Percentiles rank a stretch among this genome's conserved stretches.
phyloP scores from a whole-genome alignment of 2,797 vertebrate genomes.

The Clarias laeviceps region DNA sequence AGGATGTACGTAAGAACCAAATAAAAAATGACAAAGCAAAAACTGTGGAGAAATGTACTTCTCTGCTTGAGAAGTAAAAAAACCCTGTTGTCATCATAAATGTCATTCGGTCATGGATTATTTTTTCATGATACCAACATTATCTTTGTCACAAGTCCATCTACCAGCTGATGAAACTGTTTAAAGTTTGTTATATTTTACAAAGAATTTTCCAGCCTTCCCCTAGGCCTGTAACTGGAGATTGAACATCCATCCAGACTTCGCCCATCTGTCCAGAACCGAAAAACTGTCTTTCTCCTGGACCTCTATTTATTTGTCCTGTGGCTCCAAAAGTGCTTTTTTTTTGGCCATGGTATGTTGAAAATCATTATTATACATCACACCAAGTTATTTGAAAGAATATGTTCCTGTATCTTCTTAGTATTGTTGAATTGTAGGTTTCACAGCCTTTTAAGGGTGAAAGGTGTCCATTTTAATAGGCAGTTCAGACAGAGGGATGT shows the following conservation, averaged over 20 bases:
- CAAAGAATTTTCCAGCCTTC: conserved; percentile 64
- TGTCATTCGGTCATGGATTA: conserved; percentile 69
- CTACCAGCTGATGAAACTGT: conserved; percentile 67
- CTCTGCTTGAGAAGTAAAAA: conserved; percentile 63
- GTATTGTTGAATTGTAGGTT: conserved; percentile 48
- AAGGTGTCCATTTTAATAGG: conserved; percentile 51
- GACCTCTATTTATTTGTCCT: conserved; percentile 60
- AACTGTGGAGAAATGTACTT: conserved; percentile 56
- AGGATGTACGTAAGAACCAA: conserved; percentile 64
- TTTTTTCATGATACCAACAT: conserved; percentile 76
- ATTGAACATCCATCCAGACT: conserved; percentile 10
- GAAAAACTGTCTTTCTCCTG: conserved; percentile 62
- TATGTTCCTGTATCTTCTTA: conserved; percentile 36
- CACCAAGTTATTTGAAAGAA: conserved; percentile 52
- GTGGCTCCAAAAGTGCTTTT: conserved; percentile 54
- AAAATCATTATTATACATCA: conserved; percentile 43
- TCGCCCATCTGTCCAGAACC: conserved; percentile 46
- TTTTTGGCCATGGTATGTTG: conserved; percentile 53
- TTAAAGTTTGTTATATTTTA: conserved; percentile 67
- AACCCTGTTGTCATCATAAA: conserved; percentile 80
- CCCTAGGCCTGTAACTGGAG: conserved; percentile 20
- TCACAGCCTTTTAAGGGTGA: conserved; percentile 60
- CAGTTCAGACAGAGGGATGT: conserved; percentile 64
- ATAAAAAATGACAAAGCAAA: conserved; percentile 54
- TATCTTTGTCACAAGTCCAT: conserved; percentile 72